phyloP scores from a whole-genome alignment of 2,888 invertebrate genomes.

The Lasiommata megera region DNA sequence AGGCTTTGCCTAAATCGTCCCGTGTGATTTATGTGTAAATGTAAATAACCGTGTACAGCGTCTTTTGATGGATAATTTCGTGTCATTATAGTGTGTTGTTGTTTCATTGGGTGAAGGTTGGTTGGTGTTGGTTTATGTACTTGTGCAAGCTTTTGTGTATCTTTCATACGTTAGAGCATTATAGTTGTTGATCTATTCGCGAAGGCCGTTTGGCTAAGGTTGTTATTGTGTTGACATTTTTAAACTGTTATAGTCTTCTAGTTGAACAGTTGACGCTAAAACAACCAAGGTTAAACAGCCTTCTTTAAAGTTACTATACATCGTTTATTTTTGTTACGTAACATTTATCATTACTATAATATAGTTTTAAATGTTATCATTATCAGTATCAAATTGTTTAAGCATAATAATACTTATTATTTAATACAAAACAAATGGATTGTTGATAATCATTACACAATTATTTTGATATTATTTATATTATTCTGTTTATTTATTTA shows the following conservation, averaged over 20 bases:
- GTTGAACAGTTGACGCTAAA: too few species aligned
- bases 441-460: neutral
- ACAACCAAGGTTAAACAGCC: too few species aligned
- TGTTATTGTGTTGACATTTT: too few species aligned
- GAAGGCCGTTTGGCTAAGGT: too few species aligned
- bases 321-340: neutral
- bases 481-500: neutral
- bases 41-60: slow-evolving; percentile 58
- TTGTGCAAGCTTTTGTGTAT: slow-evolving; percentile 11
- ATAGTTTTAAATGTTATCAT: too few species aligned
- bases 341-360: neutral
- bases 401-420: neutral
- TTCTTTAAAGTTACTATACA: neutral
- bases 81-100: slow-evolving; percentile 30
- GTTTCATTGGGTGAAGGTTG: slow-evolving; percentile 33
- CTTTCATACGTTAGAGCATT: neutral
- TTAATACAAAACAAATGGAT: neutral
- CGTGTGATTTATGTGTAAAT: slow-evolving; percentile 39
- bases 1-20: slow-evolving; percentile 50
- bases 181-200: neutral
- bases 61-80: slow-evolving; percentile 34
- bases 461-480: neutral
- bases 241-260: too few species aligned
- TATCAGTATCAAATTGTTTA: neutral
- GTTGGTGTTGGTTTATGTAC: slow-evolving; percentile 23